Evolutionary conservation across 2,888 invertebrate species (phyloP).

Genomic region (Ypsolopha scabrella): DNA sequence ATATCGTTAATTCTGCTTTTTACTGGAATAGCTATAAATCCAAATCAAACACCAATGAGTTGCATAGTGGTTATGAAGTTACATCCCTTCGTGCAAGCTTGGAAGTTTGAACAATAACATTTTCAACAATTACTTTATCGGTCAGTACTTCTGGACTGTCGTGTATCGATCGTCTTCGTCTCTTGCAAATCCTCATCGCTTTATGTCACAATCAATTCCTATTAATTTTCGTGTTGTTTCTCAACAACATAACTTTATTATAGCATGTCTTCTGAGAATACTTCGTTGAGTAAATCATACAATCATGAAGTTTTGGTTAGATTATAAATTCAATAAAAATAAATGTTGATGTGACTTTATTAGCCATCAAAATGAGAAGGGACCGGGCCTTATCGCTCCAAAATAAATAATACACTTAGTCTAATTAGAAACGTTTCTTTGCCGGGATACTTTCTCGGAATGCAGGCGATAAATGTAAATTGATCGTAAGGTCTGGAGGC

Average conservation of each 20-base stretch:
- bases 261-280: background rate
- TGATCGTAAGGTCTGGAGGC: background rate
- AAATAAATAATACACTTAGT: constrained; percentile 40
- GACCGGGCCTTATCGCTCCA: constrained; percentile 17
- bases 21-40: too few species aligned
- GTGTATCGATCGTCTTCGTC: background rate
- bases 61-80: background rate
- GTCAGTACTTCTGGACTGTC: too few species aligned
- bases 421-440: constrained; percentile 27
- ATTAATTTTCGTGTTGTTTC: background rate
- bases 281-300: background rate
- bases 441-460: constrained; percentile 31
- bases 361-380: background rate
- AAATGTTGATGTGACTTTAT: background rate
- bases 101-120: background rate
- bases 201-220: background rate
- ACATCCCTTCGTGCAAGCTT: background rate
- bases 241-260: background rate
- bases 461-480: constrained; percentile 22
- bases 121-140: background rate
- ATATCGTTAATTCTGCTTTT: too few species aligned
- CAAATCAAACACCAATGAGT: too few species aligned
- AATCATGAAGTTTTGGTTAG: background rate
- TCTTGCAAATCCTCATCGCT: background rate
- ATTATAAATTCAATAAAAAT: background rate